Evolutionary conservation across 2,797 vertebrate genomes (phyloP).

Genomic region (Emys orbicularis): DNA sequence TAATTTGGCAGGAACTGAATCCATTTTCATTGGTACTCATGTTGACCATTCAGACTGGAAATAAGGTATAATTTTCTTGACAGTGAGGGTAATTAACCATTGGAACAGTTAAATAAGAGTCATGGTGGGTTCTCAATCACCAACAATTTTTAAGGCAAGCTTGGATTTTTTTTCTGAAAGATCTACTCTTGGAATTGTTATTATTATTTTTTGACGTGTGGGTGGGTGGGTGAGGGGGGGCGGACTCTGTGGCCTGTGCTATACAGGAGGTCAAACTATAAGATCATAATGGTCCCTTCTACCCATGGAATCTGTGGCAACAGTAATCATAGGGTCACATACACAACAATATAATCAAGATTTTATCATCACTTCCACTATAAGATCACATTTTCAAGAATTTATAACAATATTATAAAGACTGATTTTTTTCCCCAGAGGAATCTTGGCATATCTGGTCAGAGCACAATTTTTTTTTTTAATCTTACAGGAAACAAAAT

Average conservation of each 20-base stretch:
- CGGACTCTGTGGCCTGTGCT: neutral
- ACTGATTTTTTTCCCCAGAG: neutral
- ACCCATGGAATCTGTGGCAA: neutral
- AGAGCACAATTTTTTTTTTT: neutral
- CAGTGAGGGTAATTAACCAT: neutral
- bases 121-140: neutral
- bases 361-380: conserved; percentile 44
- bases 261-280: neutral
- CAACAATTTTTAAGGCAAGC: neutral
- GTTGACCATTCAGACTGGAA: neutral
- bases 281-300: neutral
- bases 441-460: neutral
- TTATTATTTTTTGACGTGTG: no score
- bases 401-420: neutral
- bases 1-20: neutral
- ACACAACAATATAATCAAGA: conserved; percentile 26
- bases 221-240: no score
- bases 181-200: neutral
- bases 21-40: neutral
- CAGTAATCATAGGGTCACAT: conserved; percentile 43
- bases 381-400: neutral
- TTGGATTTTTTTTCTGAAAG: neutral
- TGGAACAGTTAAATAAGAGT: neutral
- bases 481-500: neutral
- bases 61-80: neutral